Evolutionary conservation across 2,797 vertebrate species (phyloP).

Genomic region (Microctenopoma lineatum): DNA sequence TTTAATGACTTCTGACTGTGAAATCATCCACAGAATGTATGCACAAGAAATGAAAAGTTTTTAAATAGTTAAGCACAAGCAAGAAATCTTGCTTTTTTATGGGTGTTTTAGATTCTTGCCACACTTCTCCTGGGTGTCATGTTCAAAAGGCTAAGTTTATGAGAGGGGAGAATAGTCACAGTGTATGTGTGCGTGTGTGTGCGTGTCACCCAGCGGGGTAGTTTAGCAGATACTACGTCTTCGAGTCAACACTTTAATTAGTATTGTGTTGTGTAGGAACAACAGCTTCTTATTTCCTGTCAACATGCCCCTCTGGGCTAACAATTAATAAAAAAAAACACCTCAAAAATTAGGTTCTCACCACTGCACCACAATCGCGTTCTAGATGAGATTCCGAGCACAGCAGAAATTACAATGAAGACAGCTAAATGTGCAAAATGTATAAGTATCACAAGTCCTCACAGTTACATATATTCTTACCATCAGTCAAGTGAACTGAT

Average conservation of each 20-base stretch:
- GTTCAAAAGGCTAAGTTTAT: constrained; percentile 58
- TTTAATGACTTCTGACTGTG: constrained; percentile 32
- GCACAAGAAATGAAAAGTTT: constrained; percentile 35
- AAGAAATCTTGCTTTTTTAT: constrained; percentile 24
- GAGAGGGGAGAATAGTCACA: constrained; percentile 51
- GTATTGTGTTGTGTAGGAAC: constrained; percentile 66
- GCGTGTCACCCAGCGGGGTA: constrained; percentile 55
- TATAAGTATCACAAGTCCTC: constrained; percentile 1
- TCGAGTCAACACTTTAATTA: constrained; percentile 75
- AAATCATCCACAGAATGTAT: constrained; percentile 14
- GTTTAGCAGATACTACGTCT: constrained; percentile 66
- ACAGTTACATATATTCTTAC: constrained; percentile 33
- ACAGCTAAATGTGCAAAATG: constrained; percentile 21
- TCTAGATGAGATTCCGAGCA: constrained; percentile 57
- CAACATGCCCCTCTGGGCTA: constrained; percentile 64
- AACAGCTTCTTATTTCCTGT: constrained; percentile 70
- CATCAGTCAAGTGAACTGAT: constrained; percentile 30
- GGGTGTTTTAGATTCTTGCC: constrained; percentile 36
- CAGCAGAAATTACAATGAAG: constrained; percentile 28
- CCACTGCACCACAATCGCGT: constrained; percentile 37
- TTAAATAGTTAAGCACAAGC: constrained; percentile 25
- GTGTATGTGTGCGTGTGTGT: constrained; percentile 11
- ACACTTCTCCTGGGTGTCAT: constrained; percentile 47
- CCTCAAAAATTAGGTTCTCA: constrained; percentile 67
- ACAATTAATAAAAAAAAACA: constrained; percentile 74